These are phyloP conservation scores for cattle (Bos taurus) DNA, from an alignment of 2,113 vertebrate species.

Conservation along the genomic window DNA sequence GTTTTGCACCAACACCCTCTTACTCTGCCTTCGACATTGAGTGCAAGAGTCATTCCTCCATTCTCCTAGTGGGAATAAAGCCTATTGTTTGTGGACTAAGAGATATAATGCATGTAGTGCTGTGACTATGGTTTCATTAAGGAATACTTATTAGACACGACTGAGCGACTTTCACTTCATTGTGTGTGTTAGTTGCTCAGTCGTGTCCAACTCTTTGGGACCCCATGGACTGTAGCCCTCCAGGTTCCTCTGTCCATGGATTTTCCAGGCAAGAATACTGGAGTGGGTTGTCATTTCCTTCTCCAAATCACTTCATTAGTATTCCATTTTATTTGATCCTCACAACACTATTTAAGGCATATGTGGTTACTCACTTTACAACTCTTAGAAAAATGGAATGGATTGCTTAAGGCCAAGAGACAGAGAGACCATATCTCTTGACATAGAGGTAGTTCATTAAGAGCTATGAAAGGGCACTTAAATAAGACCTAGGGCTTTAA, in stretches of 20 bases:
- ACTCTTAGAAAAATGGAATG: not conserved
- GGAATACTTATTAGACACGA: not conserved
- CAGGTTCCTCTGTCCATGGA: not conserved
- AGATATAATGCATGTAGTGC: not conserved
- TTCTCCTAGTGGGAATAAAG: not conserved
- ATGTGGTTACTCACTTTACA: not conserved
- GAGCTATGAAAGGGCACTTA: not conserved
- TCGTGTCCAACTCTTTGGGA: not conserved
- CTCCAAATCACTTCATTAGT: not conserved
- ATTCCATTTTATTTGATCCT: not conserved
- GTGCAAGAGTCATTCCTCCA: not conserved
- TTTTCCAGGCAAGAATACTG: too few species aligned
- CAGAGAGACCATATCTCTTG: not conserved
- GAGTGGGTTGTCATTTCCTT: too few species aligned
- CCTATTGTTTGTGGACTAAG: not conserved
- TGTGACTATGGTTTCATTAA: not conserved
- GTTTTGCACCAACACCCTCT: not conserved
- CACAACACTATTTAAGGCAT: not conserved
- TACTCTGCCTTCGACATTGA: not conserved
- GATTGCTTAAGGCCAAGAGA: not conserved
- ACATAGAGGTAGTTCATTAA: not conserved
- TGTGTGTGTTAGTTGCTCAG: not conserved
- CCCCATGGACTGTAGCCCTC: not conserved
- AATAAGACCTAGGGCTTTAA: not conserved
- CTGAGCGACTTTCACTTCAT: not conserved